These are phyloP conservation scores for Callipepla squamata DNA, from an alignment of 2,113 vertebrate genomes.

Conservation along the genomic window DNA sequence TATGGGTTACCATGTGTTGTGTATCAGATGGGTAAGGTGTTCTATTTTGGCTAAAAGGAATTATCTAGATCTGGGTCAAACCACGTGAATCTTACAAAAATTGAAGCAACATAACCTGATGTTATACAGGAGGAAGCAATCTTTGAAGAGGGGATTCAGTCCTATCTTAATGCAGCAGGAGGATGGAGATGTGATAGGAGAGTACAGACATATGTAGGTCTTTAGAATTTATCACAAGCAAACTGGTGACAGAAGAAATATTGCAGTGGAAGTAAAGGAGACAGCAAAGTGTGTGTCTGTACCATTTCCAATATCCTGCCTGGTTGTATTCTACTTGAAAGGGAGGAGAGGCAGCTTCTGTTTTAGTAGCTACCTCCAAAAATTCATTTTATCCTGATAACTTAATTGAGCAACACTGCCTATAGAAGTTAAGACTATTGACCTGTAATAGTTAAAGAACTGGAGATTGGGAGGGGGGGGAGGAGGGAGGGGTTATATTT, in stretches of 20 bases:
- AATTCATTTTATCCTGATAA: neutral
- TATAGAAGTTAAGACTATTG: neutral
- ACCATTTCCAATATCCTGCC: slow-evolving; percentile 18
- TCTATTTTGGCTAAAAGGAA: slow-evolving; percentile 1
- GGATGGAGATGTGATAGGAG: neutral
- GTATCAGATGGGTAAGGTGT: neutral
- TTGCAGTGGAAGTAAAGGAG: neutral
- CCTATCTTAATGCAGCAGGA: neutral
- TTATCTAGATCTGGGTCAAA: slow-evolving; percentile 1
- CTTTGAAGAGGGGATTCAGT: neutral
- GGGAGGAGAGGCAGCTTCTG: neutral
- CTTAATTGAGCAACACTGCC: neutral
- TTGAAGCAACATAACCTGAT: neutral
- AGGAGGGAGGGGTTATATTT: neutral
- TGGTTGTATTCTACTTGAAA: slow-evolving; percentile 3
- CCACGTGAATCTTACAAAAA: neutral
- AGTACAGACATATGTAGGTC: neutral
- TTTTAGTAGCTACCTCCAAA: slow-evolving; percentile 13
- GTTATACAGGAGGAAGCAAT: neutral
- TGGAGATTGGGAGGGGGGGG: neutral
- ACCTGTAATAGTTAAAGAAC: slow-evolving; percentile 1
- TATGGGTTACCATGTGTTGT: neutral
- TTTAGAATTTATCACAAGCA: slow-evolving; percentile 14
- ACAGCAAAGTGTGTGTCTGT: neutral
- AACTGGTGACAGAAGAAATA: neutral